Evolutionary conservation across 1,140 invertebrate genomes (phyloP), one percentile per base, ranked within the genome.

Genomic region (Microplitis mediator): DNA sequence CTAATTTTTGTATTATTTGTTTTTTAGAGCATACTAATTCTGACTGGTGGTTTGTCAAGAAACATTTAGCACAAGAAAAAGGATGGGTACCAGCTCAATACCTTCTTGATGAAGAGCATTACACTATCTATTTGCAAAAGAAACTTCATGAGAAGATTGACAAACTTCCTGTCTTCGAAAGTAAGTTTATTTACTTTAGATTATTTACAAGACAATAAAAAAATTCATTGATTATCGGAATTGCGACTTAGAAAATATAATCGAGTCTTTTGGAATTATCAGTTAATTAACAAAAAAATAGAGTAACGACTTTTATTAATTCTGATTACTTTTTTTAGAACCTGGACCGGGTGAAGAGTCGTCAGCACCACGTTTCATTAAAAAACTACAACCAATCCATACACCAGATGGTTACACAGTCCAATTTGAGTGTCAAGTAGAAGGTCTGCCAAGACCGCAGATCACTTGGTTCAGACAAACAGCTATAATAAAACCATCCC

Each of bases 391-490:
- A 80, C 93, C 94, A 1, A 93, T 95, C 72, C 91, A 92, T 73
- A 94, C 93, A 14, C 91, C 91, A 4, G 95, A 97, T 88, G 95
- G 96, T 51, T 92, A 93, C 60, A 95, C 95, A 3, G 92, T 96
- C 11, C 93, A 95, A 82, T 97, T 98, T 78, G 93, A 96, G 82
- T 95, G 94, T 77, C 92, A 95, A 89, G 94, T 98, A 5, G 94
- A 95, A 87, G 97, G 96, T 61, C 88, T 90, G 79, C 96, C 97
- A 31, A 88, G 94, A 78, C 96, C 97, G 16, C 94, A 95, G 85
- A 96, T 98, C 60, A 97, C 96, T 6, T 98, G 96, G 96, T 98
- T 97, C 88, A 90, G 94, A 73, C 94, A 97, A 88, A 96, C 95
- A 0, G 93, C 94, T 11, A 95, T 97, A 72, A 95, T 97, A 32